Conservation (phyloP, 2,113 vertebrate genomes). For the Polypterus bichir region DNA sequence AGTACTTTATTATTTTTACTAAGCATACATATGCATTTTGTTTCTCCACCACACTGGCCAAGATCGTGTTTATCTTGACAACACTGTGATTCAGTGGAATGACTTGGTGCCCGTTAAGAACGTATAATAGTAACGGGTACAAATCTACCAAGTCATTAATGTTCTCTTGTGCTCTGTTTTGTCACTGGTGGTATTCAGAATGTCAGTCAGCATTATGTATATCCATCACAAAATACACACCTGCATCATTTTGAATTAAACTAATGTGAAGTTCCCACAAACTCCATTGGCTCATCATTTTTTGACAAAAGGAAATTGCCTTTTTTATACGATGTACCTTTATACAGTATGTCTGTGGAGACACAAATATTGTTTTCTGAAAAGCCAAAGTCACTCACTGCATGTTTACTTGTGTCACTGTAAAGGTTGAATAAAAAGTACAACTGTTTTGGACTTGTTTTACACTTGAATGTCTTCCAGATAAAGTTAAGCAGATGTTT, state of each 20-base stretch:
- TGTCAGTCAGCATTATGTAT: neutral
- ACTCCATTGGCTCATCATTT: slow-evolving; percentile 19
- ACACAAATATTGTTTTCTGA: no score
- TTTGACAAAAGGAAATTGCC: slow-evolving; percentile 15
- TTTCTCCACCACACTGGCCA: slow-evolving; percentile 2
- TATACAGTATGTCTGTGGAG: slow-evolving; percentile 14
- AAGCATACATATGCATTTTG: no score
- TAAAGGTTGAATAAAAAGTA: slow-evolving; percentile 8
- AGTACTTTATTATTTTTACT: no score
- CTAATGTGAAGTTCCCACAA: slow-evolving; percentile 25
- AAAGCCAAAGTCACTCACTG: no score
- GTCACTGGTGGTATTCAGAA: slow-evolving; percentile 24
- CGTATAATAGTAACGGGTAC: slow-evolving; percentile 22
- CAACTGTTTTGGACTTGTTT: slow-evolving; percentile 26
- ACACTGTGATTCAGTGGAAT: slow-evolving; percentile 24
- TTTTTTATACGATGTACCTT: slow-evolving; percentile 24
- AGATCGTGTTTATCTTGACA: neutral
- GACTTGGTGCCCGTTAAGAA: slow-evolving; percentile 16
- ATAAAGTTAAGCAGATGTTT: slow-evolving; percentile 24
- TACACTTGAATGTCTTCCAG: slow-evolving; percentile 24
- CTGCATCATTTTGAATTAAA: slow-evolving; percentile 17
- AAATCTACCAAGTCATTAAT: slow-evolving; percentile 23
- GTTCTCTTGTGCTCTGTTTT: slow-evolving; percentile 14
- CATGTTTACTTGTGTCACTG: no score
- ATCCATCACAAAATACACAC: no score